Evolutionary conservation across 2,888 invertebrate genomes (phyloP).

Genomic region (Cosmia pyralina): DNA sequence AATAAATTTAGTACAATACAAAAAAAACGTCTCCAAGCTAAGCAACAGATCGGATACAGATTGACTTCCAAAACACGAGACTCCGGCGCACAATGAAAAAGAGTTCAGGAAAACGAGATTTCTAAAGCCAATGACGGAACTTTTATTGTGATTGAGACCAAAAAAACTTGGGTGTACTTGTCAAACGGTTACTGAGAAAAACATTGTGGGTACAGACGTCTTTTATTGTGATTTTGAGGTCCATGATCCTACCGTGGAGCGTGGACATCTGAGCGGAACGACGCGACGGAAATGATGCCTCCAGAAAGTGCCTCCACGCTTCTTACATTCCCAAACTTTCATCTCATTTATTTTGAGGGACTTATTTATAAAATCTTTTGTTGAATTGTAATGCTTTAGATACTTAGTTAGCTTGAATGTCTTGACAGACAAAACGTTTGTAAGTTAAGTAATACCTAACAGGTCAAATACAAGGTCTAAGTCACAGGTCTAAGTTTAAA

Average conservation of each 20-base stretch:
- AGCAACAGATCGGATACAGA: slow-evolving; percentile 26
- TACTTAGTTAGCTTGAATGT: neutral
- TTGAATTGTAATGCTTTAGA: neutral
- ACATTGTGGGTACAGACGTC: slow-evolving; percentile 51
- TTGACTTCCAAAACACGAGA: slow-evolving; percentile 23
- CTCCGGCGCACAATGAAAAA: slow-evolving; percentile 34
- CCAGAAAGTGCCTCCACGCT: slow-evolving; percentile 28
- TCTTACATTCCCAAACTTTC: slow-evolving; percentile 35
- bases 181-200: slow-evolving; percentile 54
- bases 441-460: neutral
- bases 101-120: slow-evolving; percentile 49
- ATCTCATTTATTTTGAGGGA: slow-evolving; percentile 33
- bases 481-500: neutral
- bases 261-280: slow-evolving; percentile 59
- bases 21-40: slow-evolving; percentile 26
- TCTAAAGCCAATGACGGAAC: slow-evolving; percentile 34
- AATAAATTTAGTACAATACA: slow-evolving; percentile 12
- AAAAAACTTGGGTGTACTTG: slow-evolving; percentile 49
- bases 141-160: slow-evolving; percentile 30
- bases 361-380: neutral
- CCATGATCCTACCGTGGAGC: slow-evolving; percentile 47
- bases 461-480: neutral
- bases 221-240: slow-evolving; percentile 59
- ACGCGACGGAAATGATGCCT: slow-evolving; percentile 31
- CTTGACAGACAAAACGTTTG: neutral